Evolutionary conservation across 2,113 vertebrate genomes (phyloP), one percentile per base, ranked within the genome.

Genomic region (Murina feae): DNA sequence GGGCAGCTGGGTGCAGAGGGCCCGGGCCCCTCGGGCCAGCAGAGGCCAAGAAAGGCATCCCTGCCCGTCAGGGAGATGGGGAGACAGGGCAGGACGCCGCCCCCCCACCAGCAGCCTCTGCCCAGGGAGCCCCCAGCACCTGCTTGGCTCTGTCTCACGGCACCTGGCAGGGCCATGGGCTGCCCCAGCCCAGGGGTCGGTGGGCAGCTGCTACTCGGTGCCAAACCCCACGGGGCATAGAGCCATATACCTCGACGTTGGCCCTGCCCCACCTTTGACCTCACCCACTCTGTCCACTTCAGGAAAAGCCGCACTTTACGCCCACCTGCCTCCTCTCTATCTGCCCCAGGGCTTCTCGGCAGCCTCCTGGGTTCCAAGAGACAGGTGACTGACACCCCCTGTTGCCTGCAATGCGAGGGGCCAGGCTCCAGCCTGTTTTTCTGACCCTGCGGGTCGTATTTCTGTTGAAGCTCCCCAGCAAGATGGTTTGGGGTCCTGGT

Each of bases 301-400:
- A 97, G 97, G 97, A 97, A 97, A 95, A 83, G 95, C 95, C 81
- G 96, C 96, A 97, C 97, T 97, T 97, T 97, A 97, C 12, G 9
- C 81, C n/a, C 53, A 53, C 42, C 55, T 18, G 30, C 35, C 63
- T 53, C 86, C 79, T n/a, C 47, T 83, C 37, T 12, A 1, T 76
- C 55, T 10, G 39, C 44, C 65, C 65, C 18, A 39, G 81, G 90
- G 39, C 72, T 90, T 39, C 39, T 49, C 55, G 23, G 83, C 84
- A 83, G 44, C 65, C 74, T 80, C 4, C 7, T 39, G 80, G 39
- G 76, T 53, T 9, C 17, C 74, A 76, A 76, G 74, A 51, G 74
- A 76, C 23, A 10, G 90, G 80, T 39, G 72, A 25, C 65, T 12
- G 9, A 7, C 35, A 17, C 18, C 37, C 74, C 74, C 82, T 16